Percentiles rank a stretch among this genome's conserved stretches.
phyloP scores from a whole-genome alignment of 2,888 invertebrate species.

The Heteropelma amictum region DNA sequence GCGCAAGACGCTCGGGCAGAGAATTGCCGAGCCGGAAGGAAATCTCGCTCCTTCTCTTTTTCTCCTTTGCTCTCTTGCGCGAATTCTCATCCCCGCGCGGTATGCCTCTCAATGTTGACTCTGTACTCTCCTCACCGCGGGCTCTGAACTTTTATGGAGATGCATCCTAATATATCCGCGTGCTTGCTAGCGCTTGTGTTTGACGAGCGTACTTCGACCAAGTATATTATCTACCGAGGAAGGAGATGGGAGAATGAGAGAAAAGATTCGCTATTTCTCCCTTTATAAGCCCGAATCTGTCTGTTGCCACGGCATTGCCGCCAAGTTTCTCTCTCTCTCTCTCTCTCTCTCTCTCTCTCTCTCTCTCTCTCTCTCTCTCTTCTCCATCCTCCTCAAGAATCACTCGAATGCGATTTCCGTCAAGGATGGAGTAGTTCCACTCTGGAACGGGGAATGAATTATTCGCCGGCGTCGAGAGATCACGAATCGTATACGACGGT shows the following conservation, averaged over 20 bases:
- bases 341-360: conserved; percentile 20
- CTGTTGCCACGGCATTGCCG: conserved; percentile 41
- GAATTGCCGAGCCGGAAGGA: conserved; percentile 69
- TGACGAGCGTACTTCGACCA: conserved; percentile 76
- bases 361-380: conserved; percentile 21
- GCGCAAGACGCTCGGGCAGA: conserved; percentile 72
- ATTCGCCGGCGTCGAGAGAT: conserved; percentile 65
- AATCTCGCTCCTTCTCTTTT: conserved; percentile 24
- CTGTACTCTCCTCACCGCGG: conserved; percentile 65
- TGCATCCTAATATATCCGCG: conserved; percentile 77
- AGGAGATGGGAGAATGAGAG: conserved; percentile 33
- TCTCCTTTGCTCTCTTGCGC: conserved; percentile 34
- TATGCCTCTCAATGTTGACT: conserved; percentile 68
- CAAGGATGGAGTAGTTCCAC: conserved; percentile 59
- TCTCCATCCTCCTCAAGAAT: conserved; percentile 67
- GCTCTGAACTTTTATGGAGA: conserved; percentile 77
- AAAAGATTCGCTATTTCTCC: conserved; percentile 40
- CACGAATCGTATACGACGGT: conserved; percentile 57
- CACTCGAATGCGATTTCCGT: conserved; percentile 74
- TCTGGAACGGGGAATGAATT: conserved; percentile 64
- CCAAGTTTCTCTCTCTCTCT: conserved; percentile 28
- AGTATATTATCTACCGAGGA: conserved; percentile 73
- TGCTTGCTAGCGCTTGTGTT: conserved; percentile 77
- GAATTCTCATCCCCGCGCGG: conserved; percentile 39
- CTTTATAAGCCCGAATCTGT: too few relatives aligned